Evolutionary conservation across 1,140 invertebrate genomes (phyloP).

Genomic region (Euura saliciscinereae): DNA sequence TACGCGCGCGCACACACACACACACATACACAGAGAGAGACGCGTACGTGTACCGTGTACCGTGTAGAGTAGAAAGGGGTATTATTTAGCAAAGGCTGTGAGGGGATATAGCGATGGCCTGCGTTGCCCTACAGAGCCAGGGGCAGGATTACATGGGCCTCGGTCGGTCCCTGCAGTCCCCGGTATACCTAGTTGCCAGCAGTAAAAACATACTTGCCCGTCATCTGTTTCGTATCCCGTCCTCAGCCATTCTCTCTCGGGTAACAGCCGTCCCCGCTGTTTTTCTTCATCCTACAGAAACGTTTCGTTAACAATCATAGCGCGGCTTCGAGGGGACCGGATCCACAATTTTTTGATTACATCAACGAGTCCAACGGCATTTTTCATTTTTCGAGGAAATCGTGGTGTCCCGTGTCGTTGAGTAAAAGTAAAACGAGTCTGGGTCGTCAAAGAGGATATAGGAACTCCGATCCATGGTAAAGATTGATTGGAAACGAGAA

Average conservation of each 20-base stretch:
- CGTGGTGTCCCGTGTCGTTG: too few species aligned
- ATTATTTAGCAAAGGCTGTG: constrained; percentile 4
- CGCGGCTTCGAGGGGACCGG: background rate
- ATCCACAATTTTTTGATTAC: background rate
- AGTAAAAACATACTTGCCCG: constrained; percentile 8
- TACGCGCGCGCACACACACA: too few species aligned
- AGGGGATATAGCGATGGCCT: background rate
- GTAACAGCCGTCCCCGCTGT: background rate
- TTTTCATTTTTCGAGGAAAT: background rate
- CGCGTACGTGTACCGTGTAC: too few species aligned
- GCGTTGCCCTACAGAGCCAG: background rate
- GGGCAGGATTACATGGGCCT: constrained; percentile 4
- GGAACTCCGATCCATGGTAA: background rate
- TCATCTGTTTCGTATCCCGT: constrained; percentile 9
- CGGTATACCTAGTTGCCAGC: background rate
- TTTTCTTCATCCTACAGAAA: background rate
- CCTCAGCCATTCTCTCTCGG: background rate
- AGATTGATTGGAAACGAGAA: background rate
- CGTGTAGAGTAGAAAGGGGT: background rate
- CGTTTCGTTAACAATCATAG: too few species aligned
- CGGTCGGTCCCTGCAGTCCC: background rate
- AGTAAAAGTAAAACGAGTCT: too few species aligned
- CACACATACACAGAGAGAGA: too few species aligned
- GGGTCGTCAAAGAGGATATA: background rate
- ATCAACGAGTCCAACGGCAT: background rate